A percentile compares a stretch with the other conserved stretches of the same genome.
Conservation (phyloP, 2,113 vertebrate genomes). For the Cichladusa arquata region DNA sequence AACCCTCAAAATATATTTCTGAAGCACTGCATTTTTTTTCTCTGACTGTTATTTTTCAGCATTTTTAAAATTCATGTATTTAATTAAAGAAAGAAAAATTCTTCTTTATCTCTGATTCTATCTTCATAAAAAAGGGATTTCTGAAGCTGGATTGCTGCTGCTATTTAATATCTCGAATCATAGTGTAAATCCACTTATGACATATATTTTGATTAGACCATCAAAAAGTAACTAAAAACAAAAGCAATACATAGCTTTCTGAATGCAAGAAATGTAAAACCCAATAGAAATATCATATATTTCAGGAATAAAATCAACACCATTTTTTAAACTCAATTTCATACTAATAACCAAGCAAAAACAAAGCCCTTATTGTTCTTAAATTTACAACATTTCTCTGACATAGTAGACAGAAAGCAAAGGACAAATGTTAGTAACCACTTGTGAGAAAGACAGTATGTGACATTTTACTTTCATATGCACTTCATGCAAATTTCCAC, state of each 20-base stretch:
- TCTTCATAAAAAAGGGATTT: background rate
- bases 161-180: background rate
- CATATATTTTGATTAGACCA: background rate
- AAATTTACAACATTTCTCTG: background rate
- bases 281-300: background rate
- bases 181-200: background rate
- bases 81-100: background rate
- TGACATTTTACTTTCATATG: background rate
- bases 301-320: background rate
- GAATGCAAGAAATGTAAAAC: background rate
- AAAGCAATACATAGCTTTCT: background rate
- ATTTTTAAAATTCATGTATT: background rate
- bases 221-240: background rate
- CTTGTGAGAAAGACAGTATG: background rate
- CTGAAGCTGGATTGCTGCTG: background rate
- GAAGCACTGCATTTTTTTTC: background rate
- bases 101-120: background rate
- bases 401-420: background rate
- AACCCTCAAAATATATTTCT: background rate
- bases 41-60: background rate
- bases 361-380: background rate
- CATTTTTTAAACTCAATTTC: background rate
- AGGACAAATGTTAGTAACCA: background rate
- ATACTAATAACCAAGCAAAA: background rate
- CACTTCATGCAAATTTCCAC: background rate